These are phyloP conservation scores for Campylomormyrus numenius DNA, from an alignment of 2,113 vertebrate genomes.

Conservation along the genomic window DNA sequence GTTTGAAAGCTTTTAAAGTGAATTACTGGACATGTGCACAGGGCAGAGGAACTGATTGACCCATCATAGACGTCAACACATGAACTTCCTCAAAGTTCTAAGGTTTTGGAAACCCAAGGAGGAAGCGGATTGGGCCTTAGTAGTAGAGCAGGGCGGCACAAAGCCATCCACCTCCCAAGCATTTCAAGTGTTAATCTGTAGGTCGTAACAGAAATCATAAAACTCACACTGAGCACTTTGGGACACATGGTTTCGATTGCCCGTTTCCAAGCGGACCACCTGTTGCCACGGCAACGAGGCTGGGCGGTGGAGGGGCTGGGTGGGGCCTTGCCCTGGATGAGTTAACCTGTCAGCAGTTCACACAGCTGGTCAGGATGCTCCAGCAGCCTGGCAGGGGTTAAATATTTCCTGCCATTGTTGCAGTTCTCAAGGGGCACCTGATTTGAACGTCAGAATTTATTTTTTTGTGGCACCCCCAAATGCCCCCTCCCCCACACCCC, in stretches of 20 bases:
- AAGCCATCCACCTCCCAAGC: not conserved
- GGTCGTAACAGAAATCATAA: conserved; percentile 24
- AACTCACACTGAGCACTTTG: conserved; percentile 17
- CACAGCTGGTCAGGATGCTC: not conserved
- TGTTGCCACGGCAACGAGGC: conserved; percentile 16
- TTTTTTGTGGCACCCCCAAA: not conserved
- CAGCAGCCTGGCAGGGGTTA: not conserved
- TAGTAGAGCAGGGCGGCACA: not conserved
- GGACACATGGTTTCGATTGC: conserved; percentile 24
- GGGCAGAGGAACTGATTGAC: not conserved
- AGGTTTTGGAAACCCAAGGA: not conserved
- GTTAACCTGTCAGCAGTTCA: conserved; percentile 21
- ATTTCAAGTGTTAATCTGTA: conserved; percentile 25
- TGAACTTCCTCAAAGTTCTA: not conserved
- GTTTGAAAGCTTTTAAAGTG: not conserved
- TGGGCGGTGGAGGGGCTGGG: not conserved
- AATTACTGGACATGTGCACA: not conserved
- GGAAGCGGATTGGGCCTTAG: not conserved
- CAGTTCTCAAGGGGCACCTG: not conserved
- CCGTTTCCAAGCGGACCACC: conserved; percentile 1
- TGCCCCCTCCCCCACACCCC: not conserved
- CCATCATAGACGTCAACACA: not conserved
- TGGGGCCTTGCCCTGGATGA: conserved; percentile 10
- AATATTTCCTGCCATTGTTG: conserved; percentile 28
- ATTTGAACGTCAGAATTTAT: not conserved